Conservation (phyloP, 92 coral and sea anemone genomes). For the Umimayanthus chanpuru region DNA sequence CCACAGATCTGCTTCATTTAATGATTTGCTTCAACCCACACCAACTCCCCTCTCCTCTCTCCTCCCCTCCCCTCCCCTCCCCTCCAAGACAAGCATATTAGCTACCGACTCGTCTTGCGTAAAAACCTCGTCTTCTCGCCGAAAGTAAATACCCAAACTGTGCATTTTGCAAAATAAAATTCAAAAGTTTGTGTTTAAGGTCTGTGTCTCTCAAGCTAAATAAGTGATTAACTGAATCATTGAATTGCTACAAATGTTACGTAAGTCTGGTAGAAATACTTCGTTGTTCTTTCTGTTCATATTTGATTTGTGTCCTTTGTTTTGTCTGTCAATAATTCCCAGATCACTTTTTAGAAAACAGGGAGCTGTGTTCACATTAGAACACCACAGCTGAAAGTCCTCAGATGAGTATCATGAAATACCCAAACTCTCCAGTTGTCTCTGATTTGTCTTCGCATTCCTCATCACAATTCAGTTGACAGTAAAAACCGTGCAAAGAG, state of each 20-base stretch:
- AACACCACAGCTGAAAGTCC: background rate
- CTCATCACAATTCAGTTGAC: conserved; percentile 40
- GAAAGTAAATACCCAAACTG: background rate
- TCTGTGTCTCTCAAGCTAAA: background rate
- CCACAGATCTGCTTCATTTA: too few species aligned
- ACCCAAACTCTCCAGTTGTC: background rate
- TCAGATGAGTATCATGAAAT: background rate
- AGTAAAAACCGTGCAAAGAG: conserved; percentile 90
- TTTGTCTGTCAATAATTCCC: background rate
- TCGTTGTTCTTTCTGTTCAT: background rate
- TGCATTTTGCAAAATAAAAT: background rate
- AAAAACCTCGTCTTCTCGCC: too few species aligned
- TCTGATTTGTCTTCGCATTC: background rate
- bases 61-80: too few species aligned
- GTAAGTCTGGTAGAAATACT: background rate
- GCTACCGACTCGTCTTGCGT: too few species aligned
- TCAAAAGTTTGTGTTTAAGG: background rate
- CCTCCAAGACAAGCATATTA: too few species aligned
- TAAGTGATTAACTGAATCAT: too few species aligned
- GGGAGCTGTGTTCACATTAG: too few species aligned
- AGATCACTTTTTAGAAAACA: background rate
- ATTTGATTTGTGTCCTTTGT: background rate
- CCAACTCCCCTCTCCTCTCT: too few species aligned
- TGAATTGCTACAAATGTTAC: background rate
- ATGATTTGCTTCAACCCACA: too few species aligned